Percentiles rank a stretch among this genome's conserved stretches.
These are phyloP conservation scores for Lophotriccus pileatus DNA, from an alignment of 2,797 vertebrate species.

Conservation along the genomic window DNA sequence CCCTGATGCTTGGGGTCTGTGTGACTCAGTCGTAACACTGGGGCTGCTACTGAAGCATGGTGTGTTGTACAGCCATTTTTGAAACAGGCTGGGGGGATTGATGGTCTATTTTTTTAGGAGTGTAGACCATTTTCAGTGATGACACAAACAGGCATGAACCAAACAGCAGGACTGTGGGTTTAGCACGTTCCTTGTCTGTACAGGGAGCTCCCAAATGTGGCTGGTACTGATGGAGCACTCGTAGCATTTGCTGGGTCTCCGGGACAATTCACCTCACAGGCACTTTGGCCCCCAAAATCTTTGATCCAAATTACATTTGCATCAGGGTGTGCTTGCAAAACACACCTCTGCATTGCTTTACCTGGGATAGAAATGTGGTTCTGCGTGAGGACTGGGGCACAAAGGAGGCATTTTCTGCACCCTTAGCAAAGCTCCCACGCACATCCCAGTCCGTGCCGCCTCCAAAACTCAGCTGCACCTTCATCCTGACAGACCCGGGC, in stretches of 20 bases:
- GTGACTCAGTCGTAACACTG: not conserved
- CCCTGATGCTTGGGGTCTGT: not conserved
- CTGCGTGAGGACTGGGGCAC: not conserved
- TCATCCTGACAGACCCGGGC: not conserved
- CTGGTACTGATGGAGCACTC: accelerated
- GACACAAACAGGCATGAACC: not conserved
- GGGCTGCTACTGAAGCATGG: not conserved
- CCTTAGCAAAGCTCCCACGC: accelerated
- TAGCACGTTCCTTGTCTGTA: not conserved
- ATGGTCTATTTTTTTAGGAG: not conserved
- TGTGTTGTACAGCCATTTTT: not conserved
- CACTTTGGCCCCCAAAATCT: not conserved
- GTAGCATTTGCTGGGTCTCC: not conserved
- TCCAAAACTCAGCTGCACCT: not conserved
- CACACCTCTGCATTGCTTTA: accelerated
- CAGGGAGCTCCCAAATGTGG: not conserved
- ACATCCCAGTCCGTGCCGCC: accelerated
- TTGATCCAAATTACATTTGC: not conserved
- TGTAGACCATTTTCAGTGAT: not conserved
- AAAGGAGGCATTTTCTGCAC: not conserved
- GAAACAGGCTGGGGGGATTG: not conserved
- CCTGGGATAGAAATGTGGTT: not conserved
- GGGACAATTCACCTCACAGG: accelerated
- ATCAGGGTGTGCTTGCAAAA: not conserved
- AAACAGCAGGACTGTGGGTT: not conserved